phyloP scores from a whole-genome alignment of 2,113 vertebrate species.

The Amblyopsis rosae region DNA sequence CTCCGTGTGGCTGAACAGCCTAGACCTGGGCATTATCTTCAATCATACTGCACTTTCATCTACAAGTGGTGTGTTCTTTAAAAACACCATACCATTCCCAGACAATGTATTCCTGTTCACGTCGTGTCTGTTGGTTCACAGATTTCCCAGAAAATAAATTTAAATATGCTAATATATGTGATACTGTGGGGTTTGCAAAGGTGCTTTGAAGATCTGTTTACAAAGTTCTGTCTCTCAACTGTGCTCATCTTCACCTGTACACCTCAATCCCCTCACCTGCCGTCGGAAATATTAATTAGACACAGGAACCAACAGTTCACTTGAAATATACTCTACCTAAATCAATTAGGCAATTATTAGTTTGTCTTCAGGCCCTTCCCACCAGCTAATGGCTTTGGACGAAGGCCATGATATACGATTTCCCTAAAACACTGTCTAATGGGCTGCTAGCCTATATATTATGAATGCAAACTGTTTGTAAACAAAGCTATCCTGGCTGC shows the following conservation, averaged over 20 bases:
- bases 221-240: slow-evolving; percentile 13
- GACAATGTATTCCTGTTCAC: slow-evolving; percentile 2
- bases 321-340: slow-evolving; percentile 55
- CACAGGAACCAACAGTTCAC: slow-evolving; percentile 57
- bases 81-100: slow-evolving; percentile 15
- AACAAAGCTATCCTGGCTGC: slow-evolving; percentile 37
- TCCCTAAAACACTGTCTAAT: slow-evolving; percentile 71
- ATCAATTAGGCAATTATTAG: slow-evolving; percentile 71
- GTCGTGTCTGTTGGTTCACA: not conserved
- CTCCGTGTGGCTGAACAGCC: slow-evolving; percentile 12
- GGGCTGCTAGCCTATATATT: slow-evolving; percentile 66
- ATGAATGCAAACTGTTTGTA: slow-evolving; percentile 64
- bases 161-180: not conserved
- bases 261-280: slow-evolving; percentile 36
- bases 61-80: not conserved
- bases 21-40: slow-evolving; percentile 6
- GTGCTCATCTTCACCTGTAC: slow-evolving; percentile 39
- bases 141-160: not conserved
- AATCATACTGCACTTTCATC: slow-evolving; percentile 18
- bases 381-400: slow-evolving; percentile 70
- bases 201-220: slow-evolving; percentile 19
- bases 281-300: slow-evolving; percentile 54
- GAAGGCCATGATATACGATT: slow-evolving; percentile 66
- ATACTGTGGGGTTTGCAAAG: slow-evolving; percentile 18
- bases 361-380: slow-evolving; percentile 62